phyloP scores from a whole-genome alignment of 2,113 vertebrate species.

The Triplophysa tibetana region DNA sequence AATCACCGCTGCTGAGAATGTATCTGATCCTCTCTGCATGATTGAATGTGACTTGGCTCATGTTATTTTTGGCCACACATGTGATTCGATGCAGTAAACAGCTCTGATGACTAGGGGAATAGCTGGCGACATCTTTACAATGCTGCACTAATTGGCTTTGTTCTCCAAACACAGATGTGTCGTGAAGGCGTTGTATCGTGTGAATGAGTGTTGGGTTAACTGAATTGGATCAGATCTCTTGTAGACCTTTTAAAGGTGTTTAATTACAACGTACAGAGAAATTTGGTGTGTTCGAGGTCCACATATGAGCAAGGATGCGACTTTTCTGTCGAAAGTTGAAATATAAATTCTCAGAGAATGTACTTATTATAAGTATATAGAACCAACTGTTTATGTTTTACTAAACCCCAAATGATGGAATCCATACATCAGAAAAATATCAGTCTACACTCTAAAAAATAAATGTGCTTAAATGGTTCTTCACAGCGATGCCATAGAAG shows the following conservation, averaged over 20 bases:
- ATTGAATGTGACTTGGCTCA: conserved; percentile 27
- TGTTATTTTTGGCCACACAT: conserved; percentile 38
- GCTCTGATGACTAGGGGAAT: conserved; percentile 17
- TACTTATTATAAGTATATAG: no score
- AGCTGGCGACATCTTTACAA: background rate
- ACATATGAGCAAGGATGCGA: background rate
- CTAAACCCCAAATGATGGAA: no score
- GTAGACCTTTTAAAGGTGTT: background rate
- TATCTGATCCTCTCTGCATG: conserved; percentile 16
- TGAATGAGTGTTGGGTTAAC: background rate
- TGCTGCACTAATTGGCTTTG: conserved; percentile 33
- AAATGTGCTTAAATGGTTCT: no score
- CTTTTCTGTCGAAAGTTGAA: no score
- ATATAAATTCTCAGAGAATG: no score
- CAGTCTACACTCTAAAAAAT: no score
- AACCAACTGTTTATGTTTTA: no score
- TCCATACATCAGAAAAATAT: no score
- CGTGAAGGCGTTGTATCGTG: background rate
- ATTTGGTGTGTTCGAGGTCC: background rate
- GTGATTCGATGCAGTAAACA: conserved; percentile 34
- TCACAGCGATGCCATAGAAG: no score
- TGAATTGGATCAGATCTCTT: background rate
- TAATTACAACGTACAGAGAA: background rate
- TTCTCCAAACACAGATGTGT: conserved; percentile 36
- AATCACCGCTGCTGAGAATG: conserved; percentile 39